A percentile compares a stretch with the other conserved stretches of the same genome.
These are phyloP conservation scores for Bombus cullumanus DNA, from an alignment of 1,140 invertebrate genomes.

Conservation along the genomic window DNA sequence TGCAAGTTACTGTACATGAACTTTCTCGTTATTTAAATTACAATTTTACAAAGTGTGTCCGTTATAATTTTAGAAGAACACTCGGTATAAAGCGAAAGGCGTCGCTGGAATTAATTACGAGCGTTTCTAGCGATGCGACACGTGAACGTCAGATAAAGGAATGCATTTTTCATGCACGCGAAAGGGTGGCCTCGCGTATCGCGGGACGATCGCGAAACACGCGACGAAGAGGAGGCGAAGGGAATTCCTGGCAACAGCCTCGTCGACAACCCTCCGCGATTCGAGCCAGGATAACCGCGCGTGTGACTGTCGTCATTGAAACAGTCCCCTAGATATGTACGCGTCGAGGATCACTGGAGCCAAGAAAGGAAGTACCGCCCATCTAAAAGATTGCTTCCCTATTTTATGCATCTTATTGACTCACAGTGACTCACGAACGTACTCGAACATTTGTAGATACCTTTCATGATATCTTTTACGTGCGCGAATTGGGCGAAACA, in stretches of 20 bases:
- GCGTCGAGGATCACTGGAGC: background rate
- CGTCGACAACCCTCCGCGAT: conserved; percentile 60
- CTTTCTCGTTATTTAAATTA: background rate
- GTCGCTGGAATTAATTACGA: conserved; percentile 26
- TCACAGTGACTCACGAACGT: too few relatives aligned
- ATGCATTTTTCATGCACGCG: conserved; percentile 44
- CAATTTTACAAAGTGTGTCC: background rate
- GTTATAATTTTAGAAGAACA: background rate
- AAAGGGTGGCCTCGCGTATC: conserved; percentile 51
- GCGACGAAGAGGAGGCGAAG: background rate
- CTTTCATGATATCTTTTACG: too few relatives aligned
- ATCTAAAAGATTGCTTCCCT: background rate
- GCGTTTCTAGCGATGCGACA: conserved; percentile 19
- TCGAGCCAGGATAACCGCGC: conserved; percentile 61
- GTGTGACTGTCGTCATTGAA: conserved; percentile 23
- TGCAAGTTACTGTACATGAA: too few relatives aligned
- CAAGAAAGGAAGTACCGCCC: background rate
- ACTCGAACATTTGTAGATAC: background rate
- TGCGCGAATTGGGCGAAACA: too few relatives aligned
- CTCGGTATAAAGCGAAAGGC: background rate
- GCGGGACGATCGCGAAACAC: conserved; percentile 50
- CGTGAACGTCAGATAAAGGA: conserved; percentile 20
- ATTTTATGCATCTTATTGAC: conserved; percentile 3
- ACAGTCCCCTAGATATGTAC: conserved; percentile 9
- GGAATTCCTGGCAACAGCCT: conserved; percentile 1